Base-by-base conservation (phyloP, 2,113 vertebrate species). In the Emydocephalus ijimae region DNA sequence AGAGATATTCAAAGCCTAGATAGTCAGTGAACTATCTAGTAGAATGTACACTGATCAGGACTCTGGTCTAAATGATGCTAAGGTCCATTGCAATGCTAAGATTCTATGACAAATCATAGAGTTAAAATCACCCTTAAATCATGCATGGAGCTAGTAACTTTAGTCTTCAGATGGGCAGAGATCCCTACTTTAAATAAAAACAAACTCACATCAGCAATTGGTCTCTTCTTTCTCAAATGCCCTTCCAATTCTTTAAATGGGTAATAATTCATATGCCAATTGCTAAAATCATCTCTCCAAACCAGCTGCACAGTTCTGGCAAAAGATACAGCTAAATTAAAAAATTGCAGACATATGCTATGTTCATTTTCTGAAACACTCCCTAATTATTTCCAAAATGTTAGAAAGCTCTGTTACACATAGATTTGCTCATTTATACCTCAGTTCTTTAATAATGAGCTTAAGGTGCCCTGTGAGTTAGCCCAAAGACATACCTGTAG, bases 401-500 rank as follows among this genome's bases (percentile, higher is more conserved):
- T 34, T 85, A 43, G 34, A 89, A 26, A 55, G 26, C n/a, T 89
- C 23, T 18, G 59, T 39, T 26, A 85, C 23, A 52, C 1, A 89
- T 14, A 85, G 1, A 11, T 52, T 11, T 15, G 14, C 18, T 12
- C 43, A 59, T 89, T 87, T 52, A 92, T 3, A 89, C 69, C 1
- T 21, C 1, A 8, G 89, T 91, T 93, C 87, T 91, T 89, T 81
- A 74, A 18, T 24, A 26, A 24, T 52, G 12, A 89, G 39, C 6
- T 29, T 50, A 55, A 61, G 15, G 34, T 29, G 52, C 29, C 23
- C 81, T 18, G 21, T 92, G 34, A 88, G 88, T n/a, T 43, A 81
- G 10, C 3, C 45, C 45, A 59, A 64, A 48, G 26, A 92, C 98
- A 97, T 93, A 99, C 98, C 98, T 92, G 99, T 98, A 61, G 98